These are phyloP conservation scores for Ecliptopera silaceata DNA, from an alignment of 2,888 invertebrate species.

Conservation along the genomic window DNA sequence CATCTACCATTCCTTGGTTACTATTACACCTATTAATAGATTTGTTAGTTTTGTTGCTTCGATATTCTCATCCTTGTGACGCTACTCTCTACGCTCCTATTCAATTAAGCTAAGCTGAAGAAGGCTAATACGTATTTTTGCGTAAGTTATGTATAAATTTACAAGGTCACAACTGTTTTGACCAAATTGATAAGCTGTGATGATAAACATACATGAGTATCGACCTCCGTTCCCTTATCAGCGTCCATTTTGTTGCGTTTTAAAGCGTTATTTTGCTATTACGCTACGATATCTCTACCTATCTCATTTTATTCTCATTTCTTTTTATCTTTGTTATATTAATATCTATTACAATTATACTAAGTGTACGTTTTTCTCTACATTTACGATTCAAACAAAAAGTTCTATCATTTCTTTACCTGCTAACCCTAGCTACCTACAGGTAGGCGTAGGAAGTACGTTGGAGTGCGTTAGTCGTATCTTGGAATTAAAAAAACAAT, in stretches of 20 bases:
- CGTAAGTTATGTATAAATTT: constrained; percentile 12
- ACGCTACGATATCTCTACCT: not conserved
- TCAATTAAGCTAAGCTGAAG: too few relatives aligned
- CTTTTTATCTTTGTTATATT: too few relatives aligned
- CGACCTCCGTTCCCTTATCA: constrained; percentile 32
- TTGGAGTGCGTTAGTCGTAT: constrained; percentile 33
- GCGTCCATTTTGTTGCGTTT: constrained; percentile 2
- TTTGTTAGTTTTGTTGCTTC: too few relatives aligned
- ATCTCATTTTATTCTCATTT: too few relatives aligned
- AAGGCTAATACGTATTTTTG: constrained; percentile 1
- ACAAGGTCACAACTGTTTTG: constrained; percentile 30
- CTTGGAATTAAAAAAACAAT: constrained; percentile 30
- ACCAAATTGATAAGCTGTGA: constrained; percentile 28
- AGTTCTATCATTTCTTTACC: not conserved
- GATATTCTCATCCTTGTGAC: too few relatives aligned
- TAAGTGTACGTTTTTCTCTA: not conserved
- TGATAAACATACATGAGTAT: constrained; percentile 28
- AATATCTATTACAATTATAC: too few relatives aligned
- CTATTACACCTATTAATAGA: too few relatives aligned
- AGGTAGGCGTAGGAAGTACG: constrained; percentile 40
- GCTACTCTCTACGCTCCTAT: too few relatives aligned
- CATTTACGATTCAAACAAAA: not conserved
- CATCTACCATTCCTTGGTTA: too few relatives aligned
- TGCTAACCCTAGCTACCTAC: constrained; percentile 36
- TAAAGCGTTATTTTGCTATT: not conserved